Conservation (phyloP, 2,797 vertebrate species). For the Podarcis siculus region DNA sequence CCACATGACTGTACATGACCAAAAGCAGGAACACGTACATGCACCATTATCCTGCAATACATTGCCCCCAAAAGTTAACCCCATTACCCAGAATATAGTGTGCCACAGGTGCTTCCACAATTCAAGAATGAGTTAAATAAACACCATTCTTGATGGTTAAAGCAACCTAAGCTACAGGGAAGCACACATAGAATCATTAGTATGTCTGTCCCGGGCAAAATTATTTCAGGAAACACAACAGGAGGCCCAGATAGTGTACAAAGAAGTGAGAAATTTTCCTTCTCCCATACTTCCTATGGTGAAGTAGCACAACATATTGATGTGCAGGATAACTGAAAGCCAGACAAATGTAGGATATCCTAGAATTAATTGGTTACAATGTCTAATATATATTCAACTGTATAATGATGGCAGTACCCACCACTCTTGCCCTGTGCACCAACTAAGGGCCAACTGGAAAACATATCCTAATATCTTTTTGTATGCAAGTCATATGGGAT, state of each 20-base stretch:
- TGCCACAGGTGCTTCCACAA: neutral
- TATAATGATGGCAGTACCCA: conserved; percentile 4
- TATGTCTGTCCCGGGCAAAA: neutral
- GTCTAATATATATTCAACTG: neutral
- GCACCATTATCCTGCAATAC: neutral
- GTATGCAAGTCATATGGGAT: neutral
- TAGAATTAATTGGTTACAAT: neutral
- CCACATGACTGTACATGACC: no score
- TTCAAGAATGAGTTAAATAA: neutral
- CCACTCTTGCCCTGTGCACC: neutral
- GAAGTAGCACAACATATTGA: neutral
- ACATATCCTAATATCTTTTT: neutral
- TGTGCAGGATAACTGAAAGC: neutral
- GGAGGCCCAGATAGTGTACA: neutral
- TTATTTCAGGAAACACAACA: neutral
- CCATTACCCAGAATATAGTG: neutral
- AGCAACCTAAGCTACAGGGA: neutral
- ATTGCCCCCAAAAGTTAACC: no score
- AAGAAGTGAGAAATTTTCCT: neutral
- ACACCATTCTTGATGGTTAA: neutral
- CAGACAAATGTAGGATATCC: neutral
- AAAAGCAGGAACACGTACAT: neutral
- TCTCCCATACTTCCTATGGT: neutral
- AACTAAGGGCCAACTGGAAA: neutral
- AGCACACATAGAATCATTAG: neutral